Base-by-base conservation (phyloP, 2,113 vertebrate species). In the Tyrannus savana region DNA sequence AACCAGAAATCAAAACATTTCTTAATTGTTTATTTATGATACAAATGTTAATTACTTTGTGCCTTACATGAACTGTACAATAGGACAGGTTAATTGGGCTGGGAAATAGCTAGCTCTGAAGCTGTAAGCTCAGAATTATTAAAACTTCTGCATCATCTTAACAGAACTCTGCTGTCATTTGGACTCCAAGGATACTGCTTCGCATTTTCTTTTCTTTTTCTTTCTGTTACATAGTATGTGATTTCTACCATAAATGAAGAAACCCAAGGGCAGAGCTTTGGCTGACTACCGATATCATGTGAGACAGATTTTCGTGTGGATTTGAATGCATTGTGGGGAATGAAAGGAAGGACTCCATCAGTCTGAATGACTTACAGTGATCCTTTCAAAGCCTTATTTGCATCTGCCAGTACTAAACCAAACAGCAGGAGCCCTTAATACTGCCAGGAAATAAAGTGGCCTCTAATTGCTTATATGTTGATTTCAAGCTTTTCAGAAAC, bases 11-110 rank as follows among this genome's bases (percentile, higher is more conserved):
- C 90, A 95, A 95, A 96, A 87, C 62, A 77, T 86, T 95, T 84
- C 52, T 84, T 66, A 75, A 73, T 95, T 91, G 50, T 73, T 95
- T 91, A 71, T 94, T 93, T 96, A 89, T 80, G 14, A 30, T 49
- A 72, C 33, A 96, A 97, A 94, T 79, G 85, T 95, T 97, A 97
- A 97, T 97, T 97, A 88, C 74, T 19, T 94, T 75, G 37, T 37
- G 13, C 78, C 75, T 97, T 96, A 94, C 79, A 90, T 56, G n/a
- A 35, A 47, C 58, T 90, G 50, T 89, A 96, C 87, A 96, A 97
- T 91, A 64, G 59, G 75, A 79, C 90, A 96, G 68, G 90, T 96
- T 97, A 97, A 96, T 96, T 97, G 95, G 84, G 79, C 86, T 97
- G 86, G 90, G 87, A 95, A 93, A 90, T 83, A 87, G 62, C 47